Percentiles rank a stretch among this genome's conserved stretches.
phyloP scores from a whole-genome alignment of 2,113 vertebrate species.

The Rhodinocichla rosea region DNA sequence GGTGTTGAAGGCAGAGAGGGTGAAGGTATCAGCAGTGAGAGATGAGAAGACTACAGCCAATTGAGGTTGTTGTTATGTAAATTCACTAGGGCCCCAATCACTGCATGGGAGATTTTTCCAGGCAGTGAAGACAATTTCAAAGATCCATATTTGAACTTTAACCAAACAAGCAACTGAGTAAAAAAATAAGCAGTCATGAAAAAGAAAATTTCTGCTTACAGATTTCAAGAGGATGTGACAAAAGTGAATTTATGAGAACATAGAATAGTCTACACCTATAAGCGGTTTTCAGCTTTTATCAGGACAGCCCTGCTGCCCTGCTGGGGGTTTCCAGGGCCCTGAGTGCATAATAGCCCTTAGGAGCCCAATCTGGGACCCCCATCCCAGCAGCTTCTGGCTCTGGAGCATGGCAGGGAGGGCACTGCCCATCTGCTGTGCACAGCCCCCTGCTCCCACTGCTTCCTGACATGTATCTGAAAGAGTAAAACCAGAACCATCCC shows the following conservation, averaged over 20 bases:
- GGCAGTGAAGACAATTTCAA: background rate
- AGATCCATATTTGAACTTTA: background rate
- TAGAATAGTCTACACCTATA: background rate
- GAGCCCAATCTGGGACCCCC: background rate
- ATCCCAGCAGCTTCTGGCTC: background rate
- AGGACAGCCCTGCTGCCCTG: background rate
- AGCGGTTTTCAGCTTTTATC: background rate
- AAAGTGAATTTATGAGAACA: background rate
- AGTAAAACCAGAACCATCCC: background rate
- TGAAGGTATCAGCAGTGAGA: background rate
- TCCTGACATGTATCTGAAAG: background rate
- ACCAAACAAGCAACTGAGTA: background rate
- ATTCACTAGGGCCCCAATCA: background rate
- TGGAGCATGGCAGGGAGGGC: background rate
- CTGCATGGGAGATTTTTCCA: background rate
- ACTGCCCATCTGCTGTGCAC: background rate
- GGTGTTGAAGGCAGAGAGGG: background rate
- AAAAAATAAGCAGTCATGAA: background rate
- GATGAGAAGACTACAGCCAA: background rate
- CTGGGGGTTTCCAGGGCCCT: background rate
- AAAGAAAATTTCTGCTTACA: background rate
- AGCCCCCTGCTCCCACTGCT: background rate
- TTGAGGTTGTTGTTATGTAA: background rate
- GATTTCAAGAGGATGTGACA: background rate
- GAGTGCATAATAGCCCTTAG: background rate